These are phyloP conservation scores for Nannobrachium achirus DNA, from an alignment of 2,113 vertebrate species.

Conservation along the genomic window DNA sequence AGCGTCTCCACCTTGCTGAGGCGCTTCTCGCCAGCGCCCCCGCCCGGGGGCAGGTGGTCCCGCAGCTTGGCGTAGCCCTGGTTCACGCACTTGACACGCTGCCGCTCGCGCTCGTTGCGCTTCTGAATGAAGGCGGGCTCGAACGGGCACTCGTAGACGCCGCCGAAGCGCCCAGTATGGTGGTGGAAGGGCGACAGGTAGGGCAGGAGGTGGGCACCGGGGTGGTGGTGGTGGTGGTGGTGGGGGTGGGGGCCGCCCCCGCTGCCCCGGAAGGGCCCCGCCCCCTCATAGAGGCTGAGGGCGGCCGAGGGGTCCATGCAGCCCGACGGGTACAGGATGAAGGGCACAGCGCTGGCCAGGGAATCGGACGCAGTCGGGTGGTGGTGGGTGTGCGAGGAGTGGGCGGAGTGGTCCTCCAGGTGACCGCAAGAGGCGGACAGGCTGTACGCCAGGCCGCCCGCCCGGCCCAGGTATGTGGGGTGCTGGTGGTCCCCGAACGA, in stretches of 20 bases:
- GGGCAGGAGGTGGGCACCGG: conserved; percentile 70
- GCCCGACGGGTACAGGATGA: conserved; percentile 74
- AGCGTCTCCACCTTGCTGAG: conserved; percentile 90
- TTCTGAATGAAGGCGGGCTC: conserved; percentile 88
- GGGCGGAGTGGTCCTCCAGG: conserved; percentile 31
- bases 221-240: conserved; percentile 67
- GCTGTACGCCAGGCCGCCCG: conserved; percentile 58
- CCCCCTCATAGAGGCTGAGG: conserved; percentile 63
- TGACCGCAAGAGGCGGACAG: conserved; percentile 62
- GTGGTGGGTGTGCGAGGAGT: conserved; percentile 21
- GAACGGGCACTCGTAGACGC: conserved; percentile 81
- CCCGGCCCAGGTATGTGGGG: conserved; percentile 35
- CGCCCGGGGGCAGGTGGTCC: conserved; percentile 82
- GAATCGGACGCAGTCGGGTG: conserved; percentile 40
- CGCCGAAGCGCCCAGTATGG: conserved; percentile 66
- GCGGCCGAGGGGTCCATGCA: conserved; percentile 47
- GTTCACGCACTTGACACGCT: conserved; percentile 86
- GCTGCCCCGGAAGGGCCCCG: conserved; percentile 56
- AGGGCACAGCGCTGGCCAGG: conserved; percentile 62
- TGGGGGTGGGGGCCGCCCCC: conserved; percentile 43
- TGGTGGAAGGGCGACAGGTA: conserved; percentile 79
- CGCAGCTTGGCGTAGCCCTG: conserved; percentile 85
- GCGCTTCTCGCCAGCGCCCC: conserved; percentile 74
- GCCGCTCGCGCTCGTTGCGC: conserved; percentile 86
- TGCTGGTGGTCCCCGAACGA: conserved; percentile 61